phyloP scores from a whole-genome alignment of 1,140 invertebrate genomes.

The Ridgeia piscesae region DNA sequence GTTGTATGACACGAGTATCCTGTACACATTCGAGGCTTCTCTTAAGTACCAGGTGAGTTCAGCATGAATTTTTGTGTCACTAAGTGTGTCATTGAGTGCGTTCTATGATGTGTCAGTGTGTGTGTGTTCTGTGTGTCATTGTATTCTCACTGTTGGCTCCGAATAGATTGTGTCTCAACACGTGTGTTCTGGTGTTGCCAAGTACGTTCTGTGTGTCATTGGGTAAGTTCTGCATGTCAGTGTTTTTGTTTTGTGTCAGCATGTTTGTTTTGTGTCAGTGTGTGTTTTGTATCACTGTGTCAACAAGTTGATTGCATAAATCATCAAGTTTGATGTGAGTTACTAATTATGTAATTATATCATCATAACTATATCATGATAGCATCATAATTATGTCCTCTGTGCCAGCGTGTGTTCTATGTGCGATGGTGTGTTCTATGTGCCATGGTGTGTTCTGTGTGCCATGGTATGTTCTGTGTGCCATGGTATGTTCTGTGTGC shows the following conservation, averaged over 20 bases:
- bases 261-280: not conserved
- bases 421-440: no score
- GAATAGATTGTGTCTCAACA: not conserved
- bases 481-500: no score
- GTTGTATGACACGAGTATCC: conserved; percentile 88
- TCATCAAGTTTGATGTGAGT: no score
- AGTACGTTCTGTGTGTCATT: not conserved
- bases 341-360: no score
- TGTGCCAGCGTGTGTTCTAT: no score
- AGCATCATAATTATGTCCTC: no score
- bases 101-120: not conserved
- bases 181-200: not conserved
- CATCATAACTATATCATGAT: no score
- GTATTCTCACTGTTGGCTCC: no score
- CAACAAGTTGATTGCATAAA: no score
- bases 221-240: not conserved
- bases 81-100: not conserved
- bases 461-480: no score
- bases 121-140: not conserved
- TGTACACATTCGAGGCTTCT: conserved; percentile 89
- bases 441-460: no score
- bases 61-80: not conserved
- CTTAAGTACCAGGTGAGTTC: conserved; percentile 70
- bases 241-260: no score
- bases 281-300: conserved; percentile 13